These are phyloP conservation scores for Dromius quadrimaculatus DNA, from an alignment of 2,888 invertebrate species.

Conservation along the genomic window DNA sequence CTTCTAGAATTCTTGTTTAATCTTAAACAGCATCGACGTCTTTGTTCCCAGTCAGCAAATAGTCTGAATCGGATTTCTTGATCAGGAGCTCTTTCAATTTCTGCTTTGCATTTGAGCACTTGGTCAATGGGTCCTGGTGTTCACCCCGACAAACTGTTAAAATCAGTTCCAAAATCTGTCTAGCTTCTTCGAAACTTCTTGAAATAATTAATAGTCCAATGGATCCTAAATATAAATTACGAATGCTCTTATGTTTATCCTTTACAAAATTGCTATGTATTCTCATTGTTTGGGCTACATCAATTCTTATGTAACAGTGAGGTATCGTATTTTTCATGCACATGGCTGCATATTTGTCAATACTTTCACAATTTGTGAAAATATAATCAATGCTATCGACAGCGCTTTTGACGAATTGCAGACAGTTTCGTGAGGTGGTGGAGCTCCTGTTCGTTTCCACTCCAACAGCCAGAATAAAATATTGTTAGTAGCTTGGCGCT, in stretches of 20 bases:
- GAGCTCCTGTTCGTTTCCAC: constrained; percentile 46
- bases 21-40: neutral
- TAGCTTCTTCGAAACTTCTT: neutral
- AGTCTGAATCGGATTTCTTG: neutral
- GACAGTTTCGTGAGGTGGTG: constrained; percentile 53
- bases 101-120: neutral
- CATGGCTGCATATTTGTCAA: constrained; percentile 5
- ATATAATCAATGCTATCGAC: constrained; percentile 34
- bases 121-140: neutral
- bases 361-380: neutral
- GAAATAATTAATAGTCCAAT: neutral
- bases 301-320: constrained; percentile 52
- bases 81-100: neutral
- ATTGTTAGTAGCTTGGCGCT: constrained; percentile 46
- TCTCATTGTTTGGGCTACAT: constrained; percentile 53
- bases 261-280: constrained; percentile 34
- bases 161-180: neutral
- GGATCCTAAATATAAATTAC: neutral
- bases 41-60: neutral
- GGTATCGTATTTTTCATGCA: constrained; percentile 26
- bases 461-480: constrained; percentile 53
- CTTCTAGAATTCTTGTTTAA: neutral
- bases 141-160: neutral
- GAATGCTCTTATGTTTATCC: neutral
- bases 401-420: constrained; percentile 51